A percentile compares a stretch with the other conserved stretches of the same genome.
Evolutionary conservation across 2,888 invertebrate genomes (phyloP).

Genomic region (Dicyrtomina minuta): DNA sequence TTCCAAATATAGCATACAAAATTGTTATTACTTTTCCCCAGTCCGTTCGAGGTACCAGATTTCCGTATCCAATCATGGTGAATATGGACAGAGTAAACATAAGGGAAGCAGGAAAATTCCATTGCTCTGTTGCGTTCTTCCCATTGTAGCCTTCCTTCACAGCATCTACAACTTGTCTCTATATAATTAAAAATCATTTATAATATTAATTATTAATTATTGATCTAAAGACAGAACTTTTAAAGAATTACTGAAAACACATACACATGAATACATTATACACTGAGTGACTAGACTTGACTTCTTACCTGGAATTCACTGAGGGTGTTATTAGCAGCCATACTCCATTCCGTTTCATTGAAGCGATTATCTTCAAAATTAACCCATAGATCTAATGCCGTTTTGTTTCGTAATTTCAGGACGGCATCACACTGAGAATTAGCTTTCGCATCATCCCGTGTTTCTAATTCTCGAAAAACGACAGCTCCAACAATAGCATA

Average conservation of each 20-base stretch:
- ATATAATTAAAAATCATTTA: constrained; percentile 20
- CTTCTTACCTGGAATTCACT: constrained; percentile 63
- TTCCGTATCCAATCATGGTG: constrained; percentile 90
- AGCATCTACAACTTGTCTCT: constrained; percentile 64
- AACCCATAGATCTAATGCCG: constrained; percentile 66
- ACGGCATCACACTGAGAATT: constrained; percentile 47
- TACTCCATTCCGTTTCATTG: constrained; percentile 66
- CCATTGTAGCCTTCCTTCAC: constrained; percentile 73
- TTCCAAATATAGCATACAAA: constrained; percentile 82
- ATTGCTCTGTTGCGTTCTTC: constrained; percentile 66
- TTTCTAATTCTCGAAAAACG: constrained; percentile 77
- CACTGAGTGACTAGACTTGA: background rate
- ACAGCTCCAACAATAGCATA: constrained; percentile 84
- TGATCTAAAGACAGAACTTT: too few relatives aligned
- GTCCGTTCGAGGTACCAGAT: constrained; percentile 76
- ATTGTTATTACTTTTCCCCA: constrained; percentile 83
- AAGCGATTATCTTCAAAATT: constrained; percentile 68
- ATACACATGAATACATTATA: background rate
- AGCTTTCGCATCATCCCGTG: constrained; percentile 54
- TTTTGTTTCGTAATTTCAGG: constrained; percentile 40
- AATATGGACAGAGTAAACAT: constrained; percentile 87
- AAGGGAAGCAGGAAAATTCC: constrained; percentile 83
- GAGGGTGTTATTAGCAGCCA: constrained; percentile 65
- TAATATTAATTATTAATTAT: too few relatives aligned
- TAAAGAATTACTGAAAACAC: background rate